Conservation (phyloP, 2,888 invertebrate genomes). For the Pandemis cinnamomeana region DNA sequence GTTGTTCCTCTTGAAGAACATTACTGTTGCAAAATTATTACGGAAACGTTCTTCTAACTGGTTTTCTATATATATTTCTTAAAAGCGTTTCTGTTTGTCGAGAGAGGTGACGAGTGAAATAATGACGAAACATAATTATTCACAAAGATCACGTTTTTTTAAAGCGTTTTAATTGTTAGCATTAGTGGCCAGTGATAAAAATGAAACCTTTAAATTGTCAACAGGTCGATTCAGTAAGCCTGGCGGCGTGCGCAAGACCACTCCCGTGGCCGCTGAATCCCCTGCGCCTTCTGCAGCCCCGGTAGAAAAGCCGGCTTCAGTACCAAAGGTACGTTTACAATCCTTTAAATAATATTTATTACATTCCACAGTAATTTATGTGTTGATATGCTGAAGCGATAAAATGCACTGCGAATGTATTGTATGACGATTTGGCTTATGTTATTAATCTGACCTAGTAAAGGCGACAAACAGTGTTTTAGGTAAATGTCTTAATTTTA, state of each 20-base stretch:
- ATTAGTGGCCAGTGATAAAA: background rate
- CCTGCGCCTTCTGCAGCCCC: conserved; percentile 55
- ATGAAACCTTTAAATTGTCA: conserved; percentile 44
- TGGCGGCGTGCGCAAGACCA: conserved; percentile 65
- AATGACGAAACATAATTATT: too few relatives aligned
- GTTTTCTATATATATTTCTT: too few relatives aligned
- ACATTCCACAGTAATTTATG: background rate
- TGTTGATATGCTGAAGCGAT: background rate
- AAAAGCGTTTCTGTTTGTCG: too few relatives aligned
- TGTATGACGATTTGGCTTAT: background rate
- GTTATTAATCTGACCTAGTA: background rate
- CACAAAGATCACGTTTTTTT: too few relatives aligned
- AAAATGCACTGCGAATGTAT: background rate
- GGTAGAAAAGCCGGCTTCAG: conserved; percentile 65
- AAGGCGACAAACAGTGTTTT: background rate
- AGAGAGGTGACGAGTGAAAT: too few relatives aligned
- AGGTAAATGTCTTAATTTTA: background rate
- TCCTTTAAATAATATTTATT: background rate
- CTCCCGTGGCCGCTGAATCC: conserved; percentile 66
- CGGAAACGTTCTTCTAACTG: too few relatives aligned
- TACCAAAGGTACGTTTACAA: conserved; percentile 67
- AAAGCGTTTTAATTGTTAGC: background rate
- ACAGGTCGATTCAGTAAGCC: conserved; percentile 81
- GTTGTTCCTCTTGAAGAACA: too few relatives aligned
- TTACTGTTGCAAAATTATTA: too few relatives aligned